Conservation (phyloP, 1,140 invertebrate species). For the Drosophila sproati region DNA sequence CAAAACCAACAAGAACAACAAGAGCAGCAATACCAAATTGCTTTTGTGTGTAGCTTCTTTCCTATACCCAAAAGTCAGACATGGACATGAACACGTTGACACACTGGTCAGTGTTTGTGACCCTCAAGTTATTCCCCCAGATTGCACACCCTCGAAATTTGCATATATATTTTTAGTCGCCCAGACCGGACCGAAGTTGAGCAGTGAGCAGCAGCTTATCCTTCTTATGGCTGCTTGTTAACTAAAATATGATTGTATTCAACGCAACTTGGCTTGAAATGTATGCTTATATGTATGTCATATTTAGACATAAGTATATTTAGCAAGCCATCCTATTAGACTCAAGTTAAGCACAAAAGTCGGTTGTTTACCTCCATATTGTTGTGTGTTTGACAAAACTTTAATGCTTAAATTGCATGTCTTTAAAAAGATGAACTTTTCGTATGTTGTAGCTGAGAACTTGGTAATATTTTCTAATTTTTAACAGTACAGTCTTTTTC, state of each 20-base stretch:
- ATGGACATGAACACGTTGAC: slow-evolving; percentile 14
- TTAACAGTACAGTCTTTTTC: no score
- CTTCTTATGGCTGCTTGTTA: slow-evolving; percentile 37
- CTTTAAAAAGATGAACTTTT: no score
- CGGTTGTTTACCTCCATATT: no score
- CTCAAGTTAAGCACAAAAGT: background rate
- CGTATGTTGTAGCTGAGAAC: no score
- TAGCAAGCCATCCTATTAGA: slow-evolving; percentile 27
- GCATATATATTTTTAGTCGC: slow-evolving; percentile 16
- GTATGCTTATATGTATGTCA: slow-evolving; percentile 49
- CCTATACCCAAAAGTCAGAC: background rate
- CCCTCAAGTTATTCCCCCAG: background rate
- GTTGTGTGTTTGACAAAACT: no score
- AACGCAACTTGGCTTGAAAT: slow-evolving; percentile 59
- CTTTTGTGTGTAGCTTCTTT: slow-evolving; percentile 13
- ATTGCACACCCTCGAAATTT: slow-evolving; percentile 18
- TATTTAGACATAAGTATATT: background rate
- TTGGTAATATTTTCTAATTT: no score
- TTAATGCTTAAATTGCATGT: no score
- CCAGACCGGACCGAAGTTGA: background rate
- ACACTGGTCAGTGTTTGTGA: slow-evolving; percentile 16
- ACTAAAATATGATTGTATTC: slow-evolving; percentile 67
- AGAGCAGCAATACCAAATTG: slow-evolving; percentile 31
- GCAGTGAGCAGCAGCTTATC: background rate
- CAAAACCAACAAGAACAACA: no score